Conservation (phyloP, 1,140 invertebrate species). For the Macrocentrus cingulum region DNA sequence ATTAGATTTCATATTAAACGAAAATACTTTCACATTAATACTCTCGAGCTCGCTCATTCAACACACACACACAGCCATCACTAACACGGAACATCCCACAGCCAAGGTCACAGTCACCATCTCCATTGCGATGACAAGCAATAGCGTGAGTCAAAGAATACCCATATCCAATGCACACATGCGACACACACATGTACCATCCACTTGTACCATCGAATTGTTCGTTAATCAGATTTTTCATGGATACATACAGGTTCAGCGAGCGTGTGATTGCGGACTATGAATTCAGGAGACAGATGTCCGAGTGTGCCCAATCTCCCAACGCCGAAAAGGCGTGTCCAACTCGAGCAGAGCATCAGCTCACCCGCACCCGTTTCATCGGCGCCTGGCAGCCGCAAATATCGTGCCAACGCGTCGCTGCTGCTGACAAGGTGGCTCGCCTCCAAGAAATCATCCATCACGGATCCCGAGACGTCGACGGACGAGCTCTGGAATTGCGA, state of each 20-base stretch:
- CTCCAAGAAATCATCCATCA: slow-evolving; percentile 19
- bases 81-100: not conserved
- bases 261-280: not conserved
- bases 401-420: slow-evolving; percentile 38
- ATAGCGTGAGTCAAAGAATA: no score
- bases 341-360: slow-evolving; percentile 42
- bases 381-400: slow-evolving; percentile 30
- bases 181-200: no score
- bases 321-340: slow-evolving; percentile 34
- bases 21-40: slow-evolving; percentile 1
- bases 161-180: no score
- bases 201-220: not conserved
- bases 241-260: slow-evolving; percentile 11
- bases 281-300: slow-evolving; percentile 19
- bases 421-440: slow-evolving; percentile 44
- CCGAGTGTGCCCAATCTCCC: slow-evolving; percentile 25
- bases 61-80: not conserved
- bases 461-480: slow-evolving; percentile 16
- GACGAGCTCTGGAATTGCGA: slow-evolving; percentile 30
- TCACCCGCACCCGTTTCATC: slow-evolving; percentile 36
- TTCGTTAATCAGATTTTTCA: no score
- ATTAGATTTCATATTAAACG: slow-evolving; percentile 3
- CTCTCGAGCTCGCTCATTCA: not conserved
- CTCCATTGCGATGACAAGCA: not conserved
- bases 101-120: not conserved